Evolutionary conservation across 2,797 vertebrate genomes (phyloP).

Genomic region (Enteromius anoplus): DNA sequence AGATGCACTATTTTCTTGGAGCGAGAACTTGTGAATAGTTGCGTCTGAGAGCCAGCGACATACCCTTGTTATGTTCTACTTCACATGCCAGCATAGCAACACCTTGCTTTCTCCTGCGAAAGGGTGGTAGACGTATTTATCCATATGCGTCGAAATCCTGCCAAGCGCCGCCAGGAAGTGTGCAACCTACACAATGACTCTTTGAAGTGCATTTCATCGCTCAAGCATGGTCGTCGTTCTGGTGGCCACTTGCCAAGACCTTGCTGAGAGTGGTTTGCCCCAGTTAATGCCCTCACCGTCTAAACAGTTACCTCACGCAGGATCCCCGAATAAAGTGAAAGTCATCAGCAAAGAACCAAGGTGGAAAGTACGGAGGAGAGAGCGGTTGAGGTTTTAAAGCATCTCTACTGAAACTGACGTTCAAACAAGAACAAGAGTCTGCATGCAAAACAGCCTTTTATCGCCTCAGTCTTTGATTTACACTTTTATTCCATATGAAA

Average conservation of each 20-base stretch:
- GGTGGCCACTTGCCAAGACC: conserved; percentile 76
- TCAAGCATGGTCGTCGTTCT: conserved; percentile 76
- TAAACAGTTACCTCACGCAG: conserved; percentile 51
- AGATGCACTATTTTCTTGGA: conserved; percentile 20
- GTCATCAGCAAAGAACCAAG: conserved; percentile 70
- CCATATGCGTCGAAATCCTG: conserved; percentile 67
- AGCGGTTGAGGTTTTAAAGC: conserved; percentile 63
- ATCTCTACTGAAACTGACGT: conserved; percentile 62
- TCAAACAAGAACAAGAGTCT: conserved; percentile 62
- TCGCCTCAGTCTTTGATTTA: conserved; percentile 44
- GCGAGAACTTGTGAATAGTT: conserved; percentile 21
- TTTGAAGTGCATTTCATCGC: conserved; percentile 72
- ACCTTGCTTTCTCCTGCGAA: conserved; percentile 30
- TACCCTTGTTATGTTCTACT: background rate
- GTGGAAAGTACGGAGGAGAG: conserved; percentile 57
- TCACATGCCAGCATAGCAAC: conserved; percentile 1
- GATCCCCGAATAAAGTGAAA: conserved; percentile 78
- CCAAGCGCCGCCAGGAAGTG: conserved; percentile 73
- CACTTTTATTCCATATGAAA: conserved; percentile 26
- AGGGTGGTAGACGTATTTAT: conserved; percentile 39
- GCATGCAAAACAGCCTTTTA: conserved; percentile 61
- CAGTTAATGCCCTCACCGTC: conserved; percentile 71
- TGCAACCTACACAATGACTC: conserved; percentile 65
- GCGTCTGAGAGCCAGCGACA: background rate
- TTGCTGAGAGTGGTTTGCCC: conserved; percentile 78